Conservation (phyloP, 2,888 invertebrate species). For the Metallyticus violacea region DNA sequence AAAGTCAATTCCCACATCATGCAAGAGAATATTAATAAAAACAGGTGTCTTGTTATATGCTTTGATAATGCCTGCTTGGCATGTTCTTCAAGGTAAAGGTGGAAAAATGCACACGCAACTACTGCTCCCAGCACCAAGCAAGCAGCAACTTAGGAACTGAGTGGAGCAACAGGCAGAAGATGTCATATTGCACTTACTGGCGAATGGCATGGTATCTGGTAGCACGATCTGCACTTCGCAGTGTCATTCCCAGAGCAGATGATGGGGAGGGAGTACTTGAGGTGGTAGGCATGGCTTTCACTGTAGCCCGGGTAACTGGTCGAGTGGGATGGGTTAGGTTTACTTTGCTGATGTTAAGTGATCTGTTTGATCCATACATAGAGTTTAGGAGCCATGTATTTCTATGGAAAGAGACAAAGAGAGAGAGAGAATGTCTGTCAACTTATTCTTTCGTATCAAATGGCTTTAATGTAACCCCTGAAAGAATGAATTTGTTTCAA, state of each 20-base stretch:
- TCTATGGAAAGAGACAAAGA: constrained; percentile 24
- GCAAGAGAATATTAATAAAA: neutral
- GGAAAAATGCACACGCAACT: neutral
- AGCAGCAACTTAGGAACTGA: neutral
- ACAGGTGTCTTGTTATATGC: neutral
- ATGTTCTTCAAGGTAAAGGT: neutral
- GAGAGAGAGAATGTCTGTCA: neutral
- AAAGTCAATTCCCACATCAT: neutral
- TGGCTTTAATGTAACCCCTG: neutral
- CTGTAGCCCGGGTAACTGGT: constrained; percentile 25
- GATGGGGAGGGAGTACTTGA: constrained; percentile 25
- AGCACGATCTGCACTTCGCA: constrained; percentile 30
- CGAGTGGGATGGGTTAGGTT: constrained; percentile 25
- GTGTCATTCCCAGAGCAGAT: constrained; percentile 28
- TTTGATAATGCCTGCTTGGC: neutral
- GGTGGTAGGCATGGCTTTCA: constrained; percentile 24
- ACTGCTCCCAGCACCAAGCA: neutral
- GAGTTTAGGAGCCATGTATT: constrained; percentile 32
- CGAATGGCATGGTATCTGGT: constrained; percentile 29
- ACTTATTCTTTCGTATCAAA: neutral
- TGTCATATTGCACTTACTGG: constrained; percentile 25
- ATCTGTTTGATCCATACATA: constrained; percentile 29
- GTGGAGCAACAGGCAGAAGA: neutral
- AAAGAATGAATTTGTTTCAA: neutral
- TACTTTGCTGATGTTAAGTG: constrained; percentile 30